phyloP scores from a whole-genome alignment of 2,888 invertebrate species.

The Caenorhabditis doughertyi region DNA sequence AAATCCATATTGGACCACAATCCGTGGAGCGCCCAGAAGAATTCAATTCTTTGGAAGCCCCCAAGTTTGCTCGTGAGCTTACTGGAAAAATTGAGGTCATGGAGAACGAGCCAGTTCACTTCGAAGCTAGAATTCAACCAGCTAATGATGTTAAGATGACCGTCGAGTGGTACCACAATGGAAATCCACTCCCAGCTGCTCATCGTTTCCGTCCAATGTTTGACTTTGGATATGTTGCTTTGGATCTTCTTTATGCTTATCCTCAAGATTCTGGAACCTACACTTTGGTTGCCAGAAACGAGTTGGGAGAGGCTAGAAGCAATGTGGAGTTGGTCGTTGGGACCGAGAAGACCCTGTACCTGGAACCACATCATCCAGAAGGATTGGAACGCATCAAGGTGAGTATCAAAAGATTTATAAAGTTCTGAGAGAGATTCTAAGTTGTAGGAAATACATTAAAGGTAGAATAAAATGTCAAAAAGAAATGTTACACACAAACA shows the following conservation, averaged over 20 bases:
- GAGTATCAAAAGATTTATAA: background rate
- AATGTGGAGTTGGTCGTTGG: slow-evolving; percentile 75
- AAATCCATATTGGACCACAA: slow-evolving; percentile 82
- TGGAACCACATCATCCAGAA: slow-evolving; percentile 89
- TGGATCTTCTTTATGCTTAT: slow-evolving; percentile 96
- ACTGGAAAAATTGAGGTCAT: slow-evolving; percentile 83
- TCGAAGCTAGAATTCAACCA: slow-evolving; percentile 97
- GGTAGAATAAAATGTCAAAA: background rate
- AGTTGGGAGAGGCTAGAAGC: slow-evolving; percentile 87
- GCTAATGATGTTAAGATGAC: slow-evolving; percentile 96
- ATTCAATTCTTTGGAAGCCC: slow-evolving; percentile 79
- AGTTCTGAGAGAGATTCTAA: slow-evolving; percentile 6
- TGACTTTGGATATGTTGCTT: slow-evolving; percentile 97
- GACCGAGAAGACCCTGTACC: slow-evolving; percentile 85
- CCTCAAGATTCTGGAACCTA: slow-evolving; percentile 96
- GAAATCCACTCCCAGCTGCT: slow-evolving; percentile 92
- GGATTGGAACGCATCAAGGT: slow-evolving; percentile 73
- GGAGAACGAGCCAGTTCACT: slow-evolving; percentile 95
- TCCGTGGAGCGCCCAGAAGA: slow-evolving; percentile 81
- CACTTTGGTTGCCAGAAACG: slow-evolving; percentile 89
- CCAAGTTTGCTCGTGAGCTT: slow-evolving; percentile 78
- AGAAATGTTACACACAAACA: slow-evolving; percentile 53
- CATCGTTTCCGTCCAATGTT: slow-evolving; percentile 87
- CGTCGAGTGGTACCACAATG: slow-evolving; percentile 89
- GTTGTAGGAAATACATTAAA: background rate